These are phyloP conservation scores for Zapus hudsonius DNA, from an alignment of 2,113 vertebrate species.

Conservation along the genomic window DNA sequence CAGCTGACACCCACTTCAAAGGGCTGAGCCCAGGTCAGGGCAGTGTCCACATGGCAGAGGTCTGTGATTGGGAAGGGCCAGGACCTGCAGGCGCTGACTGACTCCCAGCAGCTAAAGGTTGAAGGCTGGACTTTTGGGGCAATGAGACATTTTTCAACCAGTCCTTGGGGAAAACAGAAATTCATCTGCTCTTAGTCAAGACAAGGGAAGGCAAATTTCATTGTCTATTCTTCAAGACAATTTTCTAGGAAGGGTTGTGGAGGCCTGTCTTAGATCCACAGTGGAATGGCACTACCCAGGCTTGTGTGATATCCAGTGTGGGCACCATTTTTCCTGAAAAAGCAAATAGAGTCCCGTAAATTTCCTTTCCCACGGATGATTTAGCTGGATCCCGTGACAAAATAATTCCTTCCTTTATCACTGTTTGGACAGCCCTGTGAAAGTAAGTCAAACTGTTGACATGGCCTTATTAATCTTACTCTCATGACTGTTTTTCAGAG, in stretches of 20 bases:
- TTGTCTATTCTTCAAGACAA: not conserved
- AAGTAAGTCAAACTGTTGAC: conserved; percentile 2
- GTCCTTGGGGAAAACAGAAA: not conserved
- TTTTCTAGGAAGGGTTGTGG: not conserved
- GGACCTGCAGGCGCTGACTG: not conserved
- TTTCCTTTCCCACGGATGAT: not conserved
- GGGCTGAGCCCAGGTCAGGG: not conserved
- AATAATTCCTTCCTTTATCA: conserved; percentile 17
- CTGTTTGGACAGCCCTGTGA: not conserved
- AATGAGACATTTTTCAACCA: not conserved
- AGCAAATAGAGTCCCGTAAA: not conserved
- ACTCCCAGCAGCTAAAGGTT: not conserved
- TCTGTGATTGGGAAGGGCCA: not conserved
- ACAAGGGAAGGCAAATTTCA: not conserved
- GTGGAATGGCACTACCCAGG: not conserved
- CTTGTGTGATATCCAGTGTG: rapidly evolving
- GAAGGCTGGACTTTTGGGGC: not conserved
- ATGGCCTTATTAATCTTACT: not conserved
- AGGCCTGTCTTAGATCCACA: not conserved
- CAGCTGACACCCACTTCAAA: not conserved
- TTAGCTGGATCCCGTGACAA: not conserved
- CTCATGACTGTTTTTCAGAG: not conserved
- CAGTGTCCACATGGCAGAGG: not conserved
- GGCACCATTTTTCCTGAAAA: not conserved
- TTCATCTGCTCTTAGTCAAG: conserved; percentile 11